Conservation (phyloP, 2,113 vertebrate species). For the Neolamprologus tretocephalus region DNA sequence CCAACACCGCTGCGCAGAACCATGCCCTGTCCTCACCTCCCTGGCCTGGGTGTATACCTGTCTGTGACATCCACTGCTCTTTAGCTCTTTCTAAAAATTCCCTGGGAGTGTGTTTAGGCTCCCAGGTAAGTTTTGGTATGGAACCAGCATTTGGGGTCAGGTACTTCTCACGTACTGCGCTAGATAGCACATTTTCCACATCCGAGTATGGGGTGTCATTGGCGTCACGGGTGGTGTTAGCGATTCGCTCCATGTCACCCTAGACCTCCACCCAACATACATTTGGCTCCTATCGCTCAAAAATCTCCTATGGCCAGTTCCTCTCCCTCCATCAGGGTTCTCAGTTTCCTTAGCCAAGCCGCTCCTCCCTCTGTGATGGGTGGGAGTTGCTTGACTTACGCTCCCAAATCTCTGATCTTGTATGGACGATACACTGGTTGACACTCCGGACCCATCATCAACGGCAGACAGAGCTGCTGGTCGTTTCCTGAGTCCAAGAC, state of each 20-base stretch:
- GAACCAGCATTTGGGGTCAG: not conserved
- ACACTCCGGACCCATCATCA: not conserved
- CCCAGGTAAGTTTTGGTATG: not conserved
- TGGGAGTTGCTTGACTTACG: not conserved
- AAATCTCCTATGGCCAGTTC: not conserved
- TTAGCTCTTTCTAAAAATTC: not conserved
- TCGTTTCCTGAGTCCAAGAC: not conserved
- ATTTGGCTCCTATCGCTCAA: not conserved
- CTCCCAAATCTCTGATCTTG: not conserved
- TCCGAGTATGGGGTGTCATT: accelerated
- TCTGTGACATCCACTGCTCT: not conserved
- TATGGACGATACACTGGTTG: not conserved
- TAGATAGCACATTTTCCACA: not conserved
- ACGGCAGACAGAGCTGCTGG: not conserved
- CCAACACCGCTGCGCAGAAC: accelerated
- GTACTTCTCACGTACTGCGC: not conserved
- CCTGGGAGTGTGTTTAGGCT: not conserved
- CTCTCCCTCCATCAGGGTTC: not conserved
- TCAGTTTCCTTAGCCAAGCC: not conserved
- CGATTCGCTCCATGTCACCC: not conserved
- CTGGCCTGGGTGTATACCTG: not conserved
- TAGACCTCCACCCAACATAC: not conserved
- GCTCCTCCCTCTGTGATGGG: not conserved
- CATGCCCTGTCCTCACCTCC: not conserved
- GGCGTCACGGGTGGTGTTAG: not conserved